phyloP scores from a whole-genome alignment of 1,140 invertebrate genomes.

The Brachionus sp. region DNA sequence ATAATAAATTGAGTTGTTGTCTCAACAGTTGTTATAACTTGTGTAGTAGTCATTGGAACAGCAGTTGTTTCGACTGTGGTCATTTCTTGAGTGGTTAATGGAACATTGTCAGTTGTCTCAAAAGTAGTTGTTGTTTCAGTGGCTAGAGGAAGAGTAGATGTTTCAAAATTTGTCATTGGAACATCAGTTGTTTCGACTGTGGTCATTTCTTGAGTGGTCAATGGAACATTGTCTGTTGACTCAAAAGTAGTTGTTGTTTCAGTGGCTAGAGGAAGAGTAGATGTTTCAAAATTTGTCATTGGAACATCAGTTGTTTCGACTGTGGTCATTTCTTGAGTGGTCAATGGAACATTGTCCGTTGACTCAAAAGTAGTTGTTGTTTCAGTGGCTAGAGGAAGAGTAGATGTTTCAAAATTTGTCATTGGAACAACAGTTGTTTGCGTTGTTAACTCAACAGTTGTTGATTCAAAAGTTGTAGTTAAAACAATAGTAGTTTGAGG shows the following conservation, averaged over 20 bases:
- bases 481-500: not conserved
- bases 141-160: not conserved
- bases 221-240: not conserved
- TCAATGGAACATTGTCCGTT: not conserved
- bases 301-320: not conserved
- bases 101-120: not conserved
- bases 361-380: not conserved
- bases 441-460: not conserved
- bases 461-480: conserved; percentile 1
- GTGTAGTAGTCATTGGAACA: not conserved
- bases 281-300: not conserved
- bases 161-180: not conserved
- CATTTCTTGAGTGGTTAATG: not conserved
- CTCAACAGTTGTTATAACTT: not conserved
- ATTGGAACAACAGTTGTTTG: not conserved
- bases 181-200: not conserved
- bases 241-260: not conserved
- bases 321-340: not conserved
- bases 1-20: not conserved
- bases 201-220: not conserved
- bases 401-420: not conserved
- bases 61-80: not conserved
- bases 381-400: not conserved
- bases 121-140: not conserved
- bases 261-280: not conserved